Base-by-base conservation (phyloP, 2,888 invertebrate genomes). In the Prenolepis imparis region DNA sequence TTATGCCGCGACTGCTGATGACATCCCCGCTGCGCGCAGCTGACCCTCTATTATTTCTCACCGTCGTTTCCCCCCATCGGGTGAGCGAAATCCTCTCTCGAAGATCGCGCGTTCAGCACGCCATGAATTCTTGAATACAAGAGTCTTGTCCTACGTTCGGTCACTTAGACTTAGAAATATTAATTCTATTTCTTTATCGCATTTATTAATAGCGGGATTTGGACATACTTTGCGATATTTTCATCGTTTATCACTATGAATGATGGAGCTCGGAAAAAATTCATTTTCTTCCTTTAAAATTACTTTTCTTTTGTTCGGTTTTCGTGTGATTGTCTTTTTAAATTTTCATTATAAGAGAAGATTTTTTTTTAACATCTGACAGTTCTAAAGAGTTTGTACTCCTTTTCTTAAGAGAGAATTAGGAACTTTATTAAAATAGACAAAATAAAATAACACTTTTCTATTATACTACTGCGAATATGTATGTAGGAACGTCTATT, bases 31-130 rank as follows among this genome's bases (percentile, higher is more conserved):
- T 84, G 86, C 83, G 85, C 85, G 87, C 92, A 92, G 91, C 90
- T 92, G 91, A 92, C 90, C 92, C 90, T 87, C 91, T 83, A 91
- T 92, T 92, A 92, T 92, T 92, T 91, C 90, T 83, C 90, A 21
- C 73, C 78, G 67, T 66, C 64, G 87, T 57, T 81, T 81, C 75
- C 70, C 75, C 70, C 72, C 44, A 78, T 78, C 73, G 68, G 77
- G n/a, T n/a, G 61, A 74, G 55, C 41, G 63, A 57, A 57, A 70
- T 78, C 61, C 74, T 83, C 24, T 82, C 84, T 82, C 52, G 75
- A 55, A 73, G 85, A 67, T 77, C 81, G 83, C 78, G 63, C 74
- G 72, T 86, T 87, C 77, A 85, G 84, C 83, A 84, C 84, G 59
- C 70, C 64, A 66, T 75, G 75, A 82, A 81, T 84, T 84, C 82